Conservation (phyloP, 2,888 invertebrate genomes). For the Diogma glabrata region DNA sequence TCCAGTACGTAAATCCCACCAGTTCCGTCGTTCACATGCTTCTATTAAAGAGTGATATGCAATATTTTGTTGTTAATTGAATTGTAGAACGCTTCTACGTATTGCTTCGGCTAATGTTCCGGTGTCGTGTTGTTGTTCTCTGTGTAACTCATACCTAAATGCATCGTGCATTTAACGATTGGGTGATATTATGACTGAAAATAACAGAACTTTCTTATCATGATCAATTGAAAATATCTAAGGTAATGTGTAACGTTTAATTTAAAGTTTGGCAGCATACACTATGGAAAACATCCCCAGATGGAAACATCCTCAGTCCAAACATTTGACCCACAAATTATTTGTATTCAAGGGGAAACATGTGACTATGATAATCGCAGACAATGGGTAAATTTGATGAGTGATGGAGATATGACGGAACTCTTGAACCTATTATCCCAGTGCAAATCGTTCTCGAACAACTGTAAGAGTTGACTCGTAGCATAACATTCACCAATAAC, state of each 20-base stretch:
- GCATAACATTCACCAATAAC: background rate
- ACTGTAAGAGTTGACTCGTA: background rate
- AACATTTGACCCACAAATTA: background rate
- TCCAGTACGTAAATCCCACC: too few relatives aligned
- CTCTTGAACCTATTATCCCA: background rate
- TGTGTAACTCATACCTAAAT: too few relatives aligned
- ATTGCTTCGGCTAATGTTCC: background rate
- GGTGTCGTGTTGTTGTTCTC: too few relatives aligned
- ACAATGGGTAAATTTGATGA: background rate
- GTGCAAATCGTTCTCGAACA: background rate
- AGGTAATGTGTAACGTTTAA: background rate
- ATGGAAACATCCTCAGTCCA: background rate
- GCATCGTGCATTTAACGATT: too few relatives aligned
- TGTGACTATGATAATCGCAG: background rate
- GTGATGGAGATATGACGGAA: background rate
- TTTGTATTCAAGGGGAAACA: background rate
- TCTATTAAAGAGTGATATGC: background rate
- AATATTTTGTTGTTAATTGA: background rate
- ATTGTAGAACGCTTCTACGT: background rate
- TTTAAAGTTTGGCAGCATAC: background rate
- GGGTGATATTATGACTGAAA: too few relatives aligned
- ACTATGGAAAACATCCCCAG: background rate
- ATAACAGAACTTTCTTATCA: too few relatives aligned
- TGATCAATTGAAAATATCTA: too few relatives aligned
- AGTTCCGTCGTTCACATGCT: too few relatives aligned